Conservation (phyloP, 2,888 invertebrate species). For the Ormyrus thymus region DNA sequence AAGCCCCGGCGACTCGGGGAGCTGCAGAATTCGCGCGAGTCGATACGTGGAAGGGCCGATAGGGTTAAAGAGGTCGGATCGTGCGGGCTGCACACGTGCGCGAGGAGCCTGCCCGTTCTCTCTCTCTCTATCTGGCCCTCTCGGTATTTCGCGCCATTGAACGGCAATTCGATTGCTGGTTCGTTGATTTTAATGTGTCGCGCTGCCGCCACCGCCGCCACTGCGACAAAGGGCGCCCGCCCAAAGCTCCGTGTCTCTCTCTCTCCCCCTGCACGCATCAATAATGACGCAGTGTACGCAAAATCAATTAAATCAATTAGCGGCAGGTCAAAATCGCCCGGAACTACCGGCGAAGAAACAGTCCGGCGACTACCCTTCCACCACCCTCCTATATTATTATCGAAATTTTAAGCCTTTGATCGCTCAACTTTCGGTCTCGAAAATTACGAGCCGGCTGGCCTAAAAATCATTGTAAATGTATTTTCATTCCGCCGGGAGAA, state of each 20-base stretch:
- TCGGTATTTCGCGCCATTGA: conserved; percentile 65
- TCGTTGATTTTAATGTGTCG: conserved; percentile 68
- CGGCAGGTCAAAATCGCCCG: conserved; percentile 27
- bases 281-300: conserved; percentile 65
- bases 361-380: not conserved
- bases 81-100: conserved; percentile 51
- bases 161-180: conserved; percentile 64
- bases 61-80: conserved; percentile 52
- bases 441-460: not conserved
- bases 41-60: not conserved
- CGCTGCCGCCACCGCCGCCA: conserved; percentile 31
- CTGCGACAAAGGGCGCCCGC: conserved; percentile 44
- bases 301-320: conserved; percentile 70
- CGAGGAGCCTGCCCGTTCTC: not conserved
- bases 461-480: not conserved
- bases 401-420: too few species aligned
- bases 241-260: too few species aligned
- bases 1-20: too few species aligned
- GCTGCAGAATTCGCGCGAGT: too few species aligned
- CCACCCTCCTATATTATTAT: not conserved
- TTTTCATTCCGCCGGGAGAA: conserved; percentile 6
- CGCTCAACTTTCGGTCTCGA: not conserved
- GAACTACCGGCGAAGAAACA: not conserved
- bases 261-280: conserved; percentile 59
- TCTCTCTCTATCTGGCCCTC: not conserved